Conservation (phyloP, 2,888 invertebrate species). For the Chrysodeixis includens region DNA sequence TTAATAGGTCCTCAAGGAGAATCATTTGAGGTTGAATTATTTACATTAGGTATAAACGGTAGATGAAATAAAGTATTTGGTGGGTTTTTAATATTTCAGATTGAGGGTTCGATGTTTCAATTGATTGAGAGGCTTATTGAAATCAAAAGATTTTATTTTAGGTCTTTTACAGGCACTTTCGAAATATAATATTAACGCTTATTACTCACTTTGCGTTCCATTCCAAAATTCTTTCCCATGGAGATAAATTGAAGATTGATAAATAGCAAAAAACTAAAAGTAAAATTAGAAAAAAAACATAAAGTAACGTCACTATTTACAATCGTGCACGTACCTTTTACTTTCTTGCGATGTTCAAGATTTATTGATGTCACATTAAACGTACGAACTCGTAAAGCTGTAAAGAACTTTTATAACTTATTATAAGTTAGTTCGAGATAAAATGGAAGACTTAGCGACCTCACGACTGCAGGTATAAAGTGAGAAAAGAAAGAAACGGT, state of each 20-base stretch:
- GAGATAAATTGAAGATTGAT: no score
- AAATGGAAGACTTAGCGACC: conserved; percentile 19
- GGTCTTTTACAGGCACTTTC: no score
- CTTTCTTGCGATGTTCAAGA: not conserved
- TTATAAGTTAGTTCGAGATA: conserved; percentile 23
- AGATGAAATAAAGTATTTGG: not conserved
- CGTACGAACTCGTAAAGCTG: conserved; percentile 16
- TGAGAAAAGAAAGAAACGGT: conserved; percentile 9
- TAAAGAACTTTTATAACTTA: conserved; percentile 30
- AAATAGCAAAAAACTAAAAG: no score
- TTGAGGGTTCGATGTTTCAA: not conserved
- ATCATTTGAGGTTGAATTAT: not conserved
- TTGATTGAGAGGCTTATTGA: no score
- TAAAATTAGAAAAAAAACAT: no score
- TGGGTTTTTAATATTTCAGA: not conserved
- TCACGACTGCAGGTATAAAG: conserved; percentile 19
- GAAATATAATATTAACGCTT: no score
- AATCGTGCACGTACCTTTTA: not conserved
- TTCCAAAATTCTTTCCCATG: no score
- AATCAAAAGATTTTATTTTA: no score
- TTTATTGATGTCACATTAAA: conserved; percentile 34
- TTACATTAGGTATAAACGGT: not conserved
- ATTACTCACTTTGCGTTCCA: no score
- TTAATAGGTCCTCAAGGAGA: not conserved
- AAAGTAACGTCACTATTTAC: conserved; percentile 1